Evolutionary conservation across 2,113 vertebrate species (phyloP).

Genomic region (Petrocephalus zakoni): DNA sequence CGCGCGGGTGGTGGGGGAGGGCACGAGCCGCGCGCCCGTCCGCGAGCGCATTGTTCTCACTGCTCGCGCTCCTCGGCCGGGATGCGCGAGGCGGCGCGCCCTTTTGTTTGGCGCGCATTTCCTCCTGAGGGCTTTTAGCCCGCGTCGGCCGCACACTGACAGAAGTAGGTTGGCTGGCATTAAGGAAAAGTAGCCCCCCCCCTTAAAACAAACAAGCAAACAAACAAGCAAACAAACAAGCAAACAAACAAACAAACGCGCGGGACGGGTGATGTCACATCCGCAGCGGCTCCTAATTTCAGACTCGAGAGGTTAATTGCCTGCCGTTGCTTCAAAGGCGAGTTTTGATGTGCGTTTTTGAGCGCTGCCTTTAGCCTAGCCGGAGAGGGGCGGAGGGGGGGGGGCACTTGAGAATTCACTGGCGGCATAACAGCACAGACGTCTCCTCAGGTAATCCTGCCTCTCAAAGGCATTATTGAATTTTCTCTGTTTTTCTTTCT

Average conservation of each 20-base stretch:
- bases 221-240: constrained; percentile 44
- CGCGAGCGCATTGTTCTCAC: constrained; percentile 54
- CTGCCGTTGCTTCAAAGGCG: constrained; percentile 71
- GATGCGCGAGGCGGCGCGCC: constrained; percentile 51
- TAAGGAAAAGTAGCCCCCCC: constrained; percentile 57
- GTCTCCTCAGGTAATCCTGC: constrained; percentile 72
- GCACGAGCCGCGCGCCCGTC: constrained; percentile 49
- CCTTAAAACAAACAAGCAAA: constrained; percentile 36
- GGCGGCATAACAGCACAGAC: constrained; percentile 56
- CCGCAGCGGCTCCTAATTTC: constrained; percentile 59
- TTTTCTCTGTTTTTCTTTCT: constrained; percentile 71
- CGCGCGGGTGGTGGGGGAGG: constrained; percentile 35
- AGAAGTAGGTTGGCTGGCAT: constrained; percentile 65
- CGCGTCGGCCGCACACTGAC: constrained; percentile 68
- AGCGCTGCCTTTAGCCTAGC: constrained; percentile 73
- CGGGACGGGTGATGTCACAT: constrained; percentile 59
- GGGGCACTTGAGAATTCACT: constrained; percentile 71
- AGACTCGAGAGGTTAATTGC: constrained; percentile 65
- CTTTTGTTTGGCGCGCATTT: constrained; percentile 60
- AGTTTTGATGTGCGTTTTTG: constrained; percentile 70
- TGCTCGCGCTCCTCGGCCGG: constrained; percentile 59
- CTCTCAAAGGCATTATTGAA: constrained; percentile 76
- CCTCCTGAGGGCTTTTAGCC: constrained; percentile 58
- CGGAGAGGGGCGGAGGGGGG: constrained; percentile 26
- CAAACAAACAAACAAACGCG: constrained; percentile 22